Base-by-base conservation (phyloP, 2,113 vertebrate species). In the Cinclus cinclus region DNA sequence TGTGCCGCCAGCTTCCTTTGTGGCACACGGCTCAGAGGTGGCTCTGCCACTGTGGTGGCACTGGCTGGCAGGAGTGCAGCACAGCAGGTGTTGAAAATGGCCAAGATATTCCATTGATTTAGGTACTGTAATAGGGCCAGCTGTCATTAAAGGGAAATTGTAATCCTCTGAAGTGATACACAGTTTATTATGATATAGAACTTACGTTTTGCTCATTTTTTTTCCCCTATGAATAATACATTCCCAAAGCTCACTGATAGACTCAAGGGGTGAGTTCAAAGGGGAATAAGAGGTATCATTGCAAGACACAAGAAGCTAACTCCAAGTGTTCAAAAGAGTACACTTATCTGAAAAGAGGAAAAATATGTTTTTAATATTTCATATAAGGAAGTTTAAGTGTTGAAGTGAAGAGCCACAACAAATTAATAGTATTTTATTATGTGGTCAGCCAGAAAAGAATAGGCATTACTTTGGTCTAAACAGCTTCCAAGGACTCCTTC, bases 21-120 rank as follows among this genome's bases (percentile, higher is more conserved):
- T 33, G 49, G 64, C 13, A n/a, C 8, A 13, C 0, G 0, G 50
- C 42, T 58, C 1, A 2, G 77, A 42, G 59, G 46, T 47, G 41
- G 7, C 30, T 18, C 44, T 5, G 6, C 35, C 33, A 55, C 71
- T 8, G 0, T 3, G 3, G 30, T 63, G 33, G 49, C 22, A 28
- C 50, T 22, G 31, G 7, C 35, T 68, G 23, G 37, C 13, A 25
- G 53, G 53, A 73, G 33, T 4, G 6, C 49, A 69, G 71, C 28
- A 19, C 17, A 10, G 15, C 10, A 22, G 10, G 50, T 1, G 1
- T 68, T 79, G 80, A 31, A 80, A 77, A 65, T 19, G 47, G n/a
- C 33, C 21, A 11, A 14, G 58, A 33, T 39, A 47, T 25, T 82
- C 67, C 31, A 28, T 10, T 60, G 39, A 31, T 74, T 80, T 68